Conservation (phyloP, 2,888 invertebrate genomes). For the Hirtodrosophila alboralis region DNA sequence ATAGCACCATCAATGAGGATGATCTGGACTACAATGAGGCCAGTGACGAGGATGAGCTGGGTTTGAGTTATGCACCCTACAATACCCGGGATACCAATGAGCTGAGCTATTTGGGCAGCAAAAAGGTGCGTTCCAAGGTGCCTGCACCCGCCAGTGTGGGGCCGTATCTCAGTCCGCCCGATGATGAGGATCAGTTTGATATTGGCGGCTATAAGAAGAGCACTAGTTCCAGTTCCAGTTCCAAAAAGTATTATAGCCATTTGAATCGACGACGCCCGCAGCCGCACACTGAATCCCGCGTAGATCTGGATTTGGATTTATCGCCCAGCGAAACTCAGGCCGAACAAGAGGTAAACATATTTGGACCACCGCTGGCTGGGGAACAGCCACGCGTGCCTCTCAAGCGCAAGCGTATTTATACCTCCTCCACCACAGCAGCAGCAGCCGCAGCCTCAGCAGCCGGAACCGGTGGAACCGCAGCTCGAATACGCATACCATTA, state of each 20-base stretch:
- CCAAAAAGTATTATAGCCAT: constrained; percentile 63
- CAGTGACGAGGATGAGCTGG: constrained; percentile 77
- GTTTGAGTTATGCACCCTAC: constrained; percentile 53
- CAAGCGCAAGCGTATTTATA: constrained; percentile 83
- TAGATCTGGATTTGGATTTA: constrained; percentile 74
- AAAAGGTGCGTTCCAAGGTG: constrained; percentile 73
- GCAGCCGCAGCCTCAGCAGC: constrained; percentile 16
- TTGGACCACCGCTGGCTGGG: constrained; percentile 68
- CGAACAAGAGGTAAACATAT: constrained; percentile 82
- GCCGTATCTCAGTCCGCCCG: constrained; percentile 82
- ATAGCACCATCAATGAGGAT: constrained; percentile 76
- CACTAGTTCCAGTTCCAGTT: constrained; percentile 12
- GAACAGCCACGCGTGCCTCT: constrained; percentile 72
- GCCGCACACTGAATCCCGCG: constrained; percentile 71
- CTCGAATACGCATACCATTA: constrained; percentile 55
- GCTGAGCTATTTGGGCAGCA: constrained; percentile 67
- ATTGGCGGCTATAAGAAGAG: constrained; percentile 63
- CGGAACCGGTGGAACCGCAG: constrained; percentile 44
- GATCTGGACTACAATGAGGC: constrained; percentile 80
- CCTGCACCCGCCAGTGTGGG: constrained; percentile 77
- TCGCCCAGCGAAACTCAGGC: constrained; percentile 79
- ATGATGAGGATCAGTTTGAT: constrained; percentile 62
- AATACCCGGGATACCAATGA: constrained; percentile 70
- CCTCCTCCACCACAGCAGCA: constrained; percentile 73
- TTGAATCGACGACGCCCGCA: constrained; percentile 55